Evolutionary conservation across 2,113 vertebrate species (phyloP), one percentile per base, ranked within the genome.

Genomic region (Stegastes partitus): DNA sequence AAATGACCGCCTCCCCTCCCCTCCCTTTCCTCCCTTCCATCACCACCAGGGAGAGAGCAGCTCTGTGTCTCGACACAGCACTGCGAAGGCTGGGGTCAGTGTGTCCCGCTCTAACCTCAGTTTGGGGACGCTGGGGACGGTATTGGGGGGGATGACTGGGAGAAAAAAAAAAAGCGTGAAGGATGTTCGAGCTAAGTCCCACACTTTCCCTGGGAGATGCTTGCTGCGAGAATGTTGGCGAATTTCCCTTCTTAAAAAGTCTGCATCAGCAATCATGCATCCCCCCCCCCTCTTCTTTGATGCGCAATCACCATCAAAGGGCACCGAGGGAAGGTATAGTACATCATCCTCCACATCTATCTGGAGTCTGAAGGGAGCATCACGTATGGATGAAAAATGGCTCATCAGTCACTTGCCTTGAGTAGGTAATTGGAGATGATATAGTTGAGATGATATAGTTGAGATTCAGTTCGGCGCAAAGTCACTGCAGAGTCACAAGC

Each of bases 351-450:
- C 22, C 47, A 59, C 77, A 72, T 83, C 76, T 45, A 61, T 28
- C 62, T 22, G 39, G 65, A 77, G 68, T 82, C 79, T 74, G 78
- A 83, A 72, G 70, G 57, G 21, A 72, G 74, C 72, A 51, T 74
- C 49, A 44, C 57, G 3, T 58, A 49, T 63, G 77, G 82, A 76
- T 84, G 82, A 87, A 67, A 85, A 74, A 89, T 68, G 26, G 37
- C 83, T 81, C 64, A 31, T 78, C 87, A 84, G 61, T 86, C 80
- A 34, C 64, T 74, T 57, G 66, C 79, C 78, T 79, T 81, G 82
- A 88, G 83, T 63, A 34, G 72, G 79, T 89, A 88, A 88, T 83
- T 83, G 84, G 76, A 79, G 87, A 88, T 82, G 83, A 89, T 87
- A 77, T 59, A 81, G 81, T 68, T 45, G 76, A 77, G 87, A 88